These are phyloP conservation scores for Scaptodrosophila latifasciaeformis DNA, from an alignment of 2,888 invertebrate genomes.

Conservation along the genomic window DNA sequence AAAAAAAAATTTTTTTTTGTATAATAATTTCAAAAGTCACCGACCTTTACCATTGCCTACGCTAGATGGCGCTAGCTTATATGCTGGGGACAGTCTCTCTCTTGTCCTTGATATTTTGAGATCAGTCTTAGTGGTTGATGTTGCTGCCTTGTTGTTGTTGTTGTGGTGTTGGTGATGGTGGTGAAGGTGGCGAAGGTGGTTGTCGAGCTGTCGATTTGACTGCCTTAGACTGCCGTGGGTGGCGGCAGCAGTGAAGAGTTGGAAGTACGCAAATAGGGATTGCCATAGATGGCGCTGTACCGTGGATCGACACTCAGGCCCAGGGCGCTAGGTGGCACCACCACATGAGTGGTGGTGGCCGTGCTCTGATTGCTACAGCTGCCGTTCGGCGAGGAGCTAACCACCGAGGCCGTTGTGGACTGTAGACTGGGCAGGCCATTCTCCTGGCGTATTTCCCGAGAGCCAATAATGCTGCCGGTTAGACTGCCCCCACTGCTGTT, in stretches of 20 bases:
- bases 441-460: constrained; percentile 73
- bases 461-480: constrained; percentile 74
- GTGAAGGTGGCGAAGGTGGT: constrained; percentile 6
- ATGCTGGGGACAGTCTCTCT: constrained; percentile 63
- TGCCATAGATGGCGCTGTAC: constrained; percentile 92
- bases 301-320: constrained; percentile 83
- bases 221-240: constrained; percentile 77
- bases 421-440: constrained; percentile 74
- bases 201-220: too few relatives aligned
- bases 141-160: constrained; percentile 7
- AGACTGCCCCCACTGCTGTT: constrained; percentile 70
- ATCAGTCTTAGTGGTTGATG: constrained; percentile 50
- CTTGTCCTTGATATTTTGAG: constrained; percentile 34
- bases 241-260: constrained; percentile 78
- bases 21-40: too few relatives aligned
- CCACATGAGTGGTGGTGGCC: constrained; percentile 69
- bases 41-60: too few relatives aligned
- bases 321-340: constrained; percentile 62
- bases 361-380: constrained; percentile 74
- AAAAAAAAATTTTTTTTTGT: too few relatives aligned
- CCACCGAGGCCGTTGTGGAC: constrained; percentile 73
- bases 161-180: neutral
- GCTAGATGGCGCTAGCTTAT: too few relatives aligned
- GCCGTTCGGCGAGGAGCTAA: constrained; percentile 75
- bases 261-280: constrained; percentile 87